Evolutionary conservation across 2,113 vertebrate species (phyloP), one percentile per base, ranked within the genome.

Genomic region (Tiliqua scincoides): DNA sequence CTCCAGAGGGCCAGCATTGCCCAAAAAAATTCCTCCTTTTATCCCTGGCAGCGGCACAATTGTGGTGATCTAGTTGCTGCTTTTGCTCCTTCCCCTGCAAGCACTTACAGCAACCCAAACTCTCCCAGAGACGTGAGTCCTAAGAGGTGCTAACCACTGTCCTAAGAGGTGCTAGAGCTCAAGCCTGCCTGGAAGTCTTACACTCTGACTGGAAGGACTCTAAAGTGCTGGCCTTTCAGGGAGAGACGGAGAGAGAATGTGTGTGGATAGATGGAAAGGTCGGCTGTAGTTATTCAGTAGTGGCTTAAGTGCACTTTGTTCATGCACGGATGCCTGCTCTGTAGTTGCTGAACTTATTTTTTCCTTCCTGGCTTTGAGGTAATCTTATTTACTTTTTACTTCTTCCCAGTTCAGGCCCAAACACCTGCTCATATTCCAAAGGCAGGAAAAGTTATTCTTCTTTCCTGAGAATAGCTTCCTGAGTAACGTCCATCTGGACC

Each of bases 401-500:
- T 65, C n/a, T 12, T 25, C 54, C 23, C 6, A 40, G 40, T 68
- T 63, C n/a, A 37, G 30, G 74, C 74, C 35, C 57, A 85, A 85
- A 8, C 85, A 80, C 85, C 78, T 86, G 85, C 79, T 86, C 21
- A 8, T 15, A 65, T 80, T 81, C 43, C 61, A 74, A 86, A 74
- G 85, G n/a, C 77, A 73, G 85, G 85, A 86, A 86, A 37, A 65
- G 40, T 63, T 86, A 57, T 81, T 86, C 43, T 40, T 81, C 57
- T 30, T 40, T 81, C 68, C 30, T 63, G 59, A 35, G 61, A n/a
- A n/a, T 79, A 80, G 74, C 70, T 81, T 86, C 85, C 85, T 86
- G 57, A 54, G 59, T 68, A 81, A 48, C 32, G 4, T 21, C 32
- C 18, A 40, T 73, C 40, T 32, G 32, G 43, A 86, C 73, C 68